A percentile compares a stretch with the other conserved stretches of the same genome.
These are phyloP conservation scores for Drosophila aff. DNA, from an alignment of 1,140 invertebrate genomes.

Conservation along the genomic window DNA sequence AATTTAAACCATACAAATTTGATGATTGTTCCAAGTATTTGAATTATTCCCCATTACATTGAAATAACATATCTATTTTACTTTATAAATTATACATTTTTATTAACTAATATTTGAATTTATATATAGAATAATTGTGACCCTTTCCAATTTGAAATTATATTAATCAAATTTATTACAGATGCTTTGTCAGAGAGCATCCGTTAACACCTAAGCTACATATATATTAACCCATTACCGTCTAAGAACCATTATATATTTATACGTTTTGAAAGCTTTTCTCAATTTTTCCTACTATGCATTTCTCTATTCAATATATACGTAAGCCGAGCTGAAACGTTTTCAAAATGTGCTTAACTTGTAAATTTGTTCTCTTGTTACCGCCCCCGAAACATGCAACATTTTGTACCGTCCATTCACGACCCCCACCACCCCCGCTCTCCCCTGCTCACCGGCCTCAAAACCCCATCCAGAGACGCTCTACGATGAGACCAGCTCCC, in stretches of 20 bases:
- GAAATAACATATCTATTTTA: constrained; percentile 2
- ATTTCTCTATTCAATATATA: constrained; percentile 55
- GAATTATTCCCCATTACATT: constrained; percentile 8
- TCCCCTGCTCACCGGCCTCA: constrained; percentile 17
- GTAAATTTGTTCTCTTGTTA: constrained; percentile 77
- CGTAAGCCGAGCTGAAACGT: constrained; percentile 40
- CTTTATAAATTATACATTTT: constrained; percentile 11
- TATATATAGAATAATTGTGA: constrained; percentile 11
- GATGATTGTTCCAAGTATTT: not conserved
- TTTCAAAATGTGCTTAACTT: constrained; percentile 73
- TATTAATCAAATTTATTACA: not conserved
- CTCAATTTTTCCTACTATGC: constrained; percentile 51
- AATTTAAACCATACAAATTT: constrained; percentile 5
- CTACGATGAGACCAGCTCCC: constrained; percentile 71
- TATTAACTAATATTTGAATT: constrained; percentile 2
- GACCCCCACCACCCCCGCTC: constrained; percentile 19
- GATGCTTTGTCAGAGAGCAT: constrained; percentile 25
- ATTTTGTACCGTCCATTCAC: constrained; percentile 58
- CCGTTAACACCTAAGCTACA: constrained; percentile 19
- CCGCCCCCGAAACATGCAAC: constrained; percentile 67
- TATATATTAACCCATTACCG: constrained; percentile 15
- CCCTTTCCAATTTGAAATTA: constrained; percentile 12
- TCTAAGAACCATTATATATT: constrained; percentile 19
- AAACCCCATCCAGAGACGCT: constrained; percentile 60
- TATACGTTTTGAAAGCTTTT: constrained; percentile 40